Percentiles rank a stretch among this genome's conserved stretches.
Conservation (phyloP, 2,888 invertebrate genomes). For the Cremastinae sp. region DNA sequence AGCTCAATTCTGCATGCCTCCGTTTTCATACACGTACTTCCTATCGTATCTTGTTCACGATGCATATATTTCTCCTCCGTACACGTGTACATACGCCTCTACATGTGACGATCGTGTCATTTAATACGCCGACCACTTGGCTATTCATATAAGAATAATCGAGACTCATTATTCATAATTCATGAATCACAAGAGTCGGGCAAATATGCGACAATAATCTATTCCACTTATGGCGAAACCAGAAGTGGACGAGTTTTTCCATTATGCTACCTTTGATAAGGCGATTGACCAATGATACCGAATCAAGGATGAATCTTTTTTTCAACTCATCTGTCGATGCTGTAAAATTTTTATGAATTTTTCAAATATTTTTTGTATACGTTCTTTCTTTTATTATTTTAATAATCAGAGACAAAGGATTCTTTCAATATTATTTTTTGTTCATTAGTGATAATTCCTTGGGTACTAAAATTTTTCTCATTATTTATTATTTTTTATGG, state of each 20-base stretch:
- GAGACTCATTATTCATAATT: constrained; percentile 56
- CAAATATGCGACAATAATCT: constrained; percentile 46
- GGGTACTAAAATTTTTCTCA: too few relatives aligned
- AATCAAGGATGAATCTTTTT: constrained; percentile 13
- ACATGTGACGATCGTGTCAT: constrained; percentile 24
- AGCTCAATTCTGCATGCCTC: constrained; percentile 24
- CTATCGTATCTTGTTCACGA: constrained; percentile 43
- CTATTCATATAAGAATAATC: constrained; percentile 54
- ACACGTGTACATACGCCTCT: background rate
- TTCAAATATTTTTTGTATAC: background rate
- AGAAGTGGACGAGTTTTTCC: constrained; percentile 53
- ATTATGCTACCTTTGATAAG: constrained; percentile 12
- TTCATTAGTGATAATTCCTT: background rate
- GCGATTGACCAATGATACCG: background rate
- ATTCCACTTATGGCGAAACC: constrained; percentile 55
- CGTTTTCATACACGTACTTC: constrained; percentile 39
- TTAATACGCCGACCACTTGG: constrained; percentile 42
- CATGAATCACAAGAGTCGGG: constrained; percentile 39
- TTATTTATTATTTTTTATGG: too few relatives aligned
- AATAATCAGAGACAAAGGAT: background rate
- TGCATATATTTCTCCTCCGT: background rate
- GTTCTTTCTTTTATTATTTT: background rate
- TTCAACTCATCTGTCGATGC: background rate
- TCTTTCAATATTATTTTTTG: background rate
- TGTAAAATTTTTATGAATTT: background rate